A percentile compares a stretch with the other conserved stretches of the same genome.
Evolutionary conservation across 2,113 vertebrate genomes (phyloP).

Genomic region (Amblyornis subalaris): DNA sequence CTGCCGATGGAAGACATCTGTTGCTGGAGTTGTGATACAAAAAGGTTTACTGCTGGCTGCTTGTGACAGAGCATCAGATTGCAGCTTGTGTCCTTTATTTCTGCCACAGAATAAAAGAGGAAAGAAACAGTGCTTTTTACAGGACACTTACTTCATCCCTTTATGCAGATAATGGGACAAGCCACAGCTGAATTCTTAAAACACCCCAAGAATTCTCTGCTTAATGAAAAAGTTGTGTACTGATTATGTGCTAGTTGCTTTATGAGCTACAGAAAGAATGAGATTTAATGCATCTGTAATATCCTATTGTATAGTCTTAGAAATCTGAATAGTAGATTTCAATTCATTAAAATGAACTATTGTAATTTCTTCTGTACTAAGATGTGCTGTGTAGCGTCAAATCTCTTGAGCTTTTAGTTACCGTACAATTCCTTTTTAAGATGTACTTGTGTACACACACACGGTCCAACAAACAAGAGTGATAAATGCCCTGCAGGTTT

Average conservation of each 20-base stretch:
- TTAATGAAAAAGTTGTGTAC: neutral
- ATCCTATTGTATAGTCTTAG: neutral
- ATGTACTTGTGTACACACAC: neutral
- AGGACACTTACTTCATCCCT: neutral
- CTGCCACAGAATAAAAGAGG: neutral
- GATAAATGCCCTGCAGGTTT: slow-evolving; percentile 1
- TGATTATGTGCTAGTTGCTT: neutral
- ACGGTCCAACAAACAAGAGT: neutral
- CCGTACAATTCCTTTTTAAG: neutral
- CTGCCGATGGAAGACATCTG: neutral
- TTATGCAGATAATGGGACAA: neutral
- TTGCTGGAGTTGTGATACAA: neutral
- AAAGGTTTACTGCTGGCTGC: neutral
- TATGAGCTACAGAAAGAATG: neutral
- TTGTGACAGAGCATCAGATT: neutral
- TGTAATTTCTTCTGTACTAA: neutral
- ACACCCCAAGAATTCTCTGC: neutral
- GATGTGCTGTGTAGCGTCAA: neutral
- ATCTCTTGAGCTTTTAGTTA: neutral
- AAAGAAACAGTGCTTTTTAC: neutral
- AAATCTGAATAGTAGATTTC: neutral
- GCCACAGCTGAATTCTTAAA: neutral
- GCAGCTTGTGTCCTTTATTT: neutral
- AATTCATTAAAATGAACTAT: neutral
- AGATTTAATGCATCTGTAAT: neutral